Percentiles rank a stretch among this genome's conserved stretches.
Evolutionary conservation across 2,113 vertebrate genomes (phyloP).

Genomic region (Craseonycteris thonglongyai): DNA sequence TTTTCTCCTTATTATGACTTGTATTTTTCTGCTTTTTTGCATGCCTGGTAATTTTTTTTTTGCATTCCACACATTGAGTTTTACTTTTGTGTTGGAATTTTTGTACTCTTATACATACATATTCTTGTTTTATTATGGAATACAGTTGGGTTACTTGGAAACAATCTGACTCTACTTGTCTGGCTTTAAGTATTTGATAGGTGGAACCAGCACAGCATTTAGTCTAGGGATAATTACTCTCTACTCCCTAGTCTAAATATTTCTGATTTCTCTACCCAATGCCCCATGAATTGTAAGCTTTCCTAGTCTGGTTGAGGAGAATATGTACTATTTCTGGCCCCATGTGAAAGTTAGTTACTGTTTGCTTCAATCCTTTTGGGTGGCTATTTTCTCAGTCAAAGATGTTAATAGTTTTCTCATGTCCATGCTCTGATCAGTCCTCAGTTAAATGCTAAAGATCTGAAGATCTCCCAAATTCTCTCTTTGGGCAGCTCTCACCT

Average conservation of each 20-base stretch:
- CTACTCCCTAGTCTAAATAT: not conserved
- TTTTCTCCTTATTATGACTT: not conserved
- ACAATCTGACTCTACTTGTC: not conserved
- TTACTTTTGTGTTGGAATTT: not conserved
- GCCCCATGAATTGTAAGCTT: not conserved
- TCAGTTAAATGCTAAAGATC: not conserved
- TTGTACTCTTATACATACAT: not conserved
- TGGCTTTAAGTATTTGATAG: slow-evolving; percentile 29
- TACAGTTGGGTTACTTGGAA: not conserved
- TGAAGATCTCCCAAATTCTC: not conserved
- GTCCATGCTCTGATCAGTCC: not conserved
- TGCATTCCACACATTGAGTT: not conserved
- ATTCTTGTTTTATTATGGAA: not conserved
- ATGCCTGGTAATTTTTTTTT: not conserved
- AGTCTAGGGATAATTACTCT: not conserved
- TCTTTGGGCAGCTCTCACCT: not conserved
- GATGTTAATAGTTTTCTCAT: not conserved
- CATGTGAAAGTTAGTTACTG: not conserved
- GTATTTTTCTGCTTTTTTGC: not conserved
- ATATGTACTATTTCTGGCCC: not conserved
- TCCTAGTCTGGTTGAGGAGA: not conserved
- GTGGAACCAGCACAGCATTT: not conserved
- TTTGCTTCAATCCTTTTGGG: not conserved
- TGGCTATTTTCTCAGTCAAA: not conserved
- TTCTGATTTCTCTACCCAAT: not conserved